Percentiles rank a stretch among this genome's conserved stretches.
phyloP scores from a whole-genome alignment of 2,113 vertebrate genomes.

The Ptyas mucosa region DNA sequence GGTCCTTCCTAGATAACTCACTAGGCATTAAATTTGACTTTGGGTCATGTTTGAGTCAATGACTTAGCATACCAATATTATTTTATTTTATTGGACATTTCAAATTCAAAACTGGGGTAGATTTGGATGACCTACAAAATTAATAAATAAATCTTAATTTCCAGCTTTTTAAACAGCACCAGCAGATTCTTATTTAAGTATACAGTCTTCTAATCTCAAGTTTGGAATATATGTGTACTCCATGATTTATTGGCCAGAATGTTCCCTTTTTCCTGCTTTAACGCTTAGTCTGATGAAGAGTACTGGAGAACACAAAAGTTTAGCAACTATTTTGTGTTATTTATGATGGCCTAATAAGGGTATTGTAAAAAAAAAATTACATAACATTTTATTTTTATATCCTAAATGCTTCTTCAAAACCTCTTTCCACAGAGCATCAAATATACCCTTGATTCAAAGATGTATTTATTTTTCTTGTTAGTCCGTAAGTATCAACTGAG shows the following conservation, averaged over 20 bases:
- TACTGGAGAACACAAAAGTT: not conserved
- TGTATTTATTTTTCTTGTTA: not conserved
- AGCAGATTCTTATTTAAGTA: not conserved
- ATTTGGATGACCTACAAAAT: not conserved
- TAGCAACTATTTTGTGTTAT: not conserved
- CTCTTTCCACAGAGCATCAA: not conserved
- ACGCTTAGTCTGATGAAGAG: not conserved
- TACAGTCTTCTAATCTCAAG: not conserved
- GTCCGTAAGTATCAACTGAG: not conserved
- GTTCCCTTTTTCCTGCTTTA: not conserved
- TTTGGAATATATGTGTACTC: not conserved
- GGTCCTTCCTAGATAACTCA: not conserved
- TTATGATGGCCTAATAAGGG: not conserved
- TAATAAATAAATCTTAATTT: not conserved
- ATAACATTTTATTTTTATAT: not conserved
- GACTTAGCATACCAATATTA: too few relatives aligned
- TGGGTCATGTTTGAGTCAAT: not conserved
- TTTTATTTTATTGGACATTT: not conserved
- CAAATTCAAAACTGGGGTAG: not conserved
- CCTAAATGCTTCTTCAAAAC: not conserved
- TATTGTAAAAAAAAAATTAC: not conserved
- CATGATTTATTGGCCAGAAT: not conserved
- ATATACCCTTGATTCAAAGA: not conserved
- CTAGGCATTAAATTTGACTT: not conserved
- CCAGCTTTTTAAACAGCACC: not conserved